Conservation (phyloP, 1,140 invertebrate species). For the Aphaenogaster ashmeadi region DNA sequence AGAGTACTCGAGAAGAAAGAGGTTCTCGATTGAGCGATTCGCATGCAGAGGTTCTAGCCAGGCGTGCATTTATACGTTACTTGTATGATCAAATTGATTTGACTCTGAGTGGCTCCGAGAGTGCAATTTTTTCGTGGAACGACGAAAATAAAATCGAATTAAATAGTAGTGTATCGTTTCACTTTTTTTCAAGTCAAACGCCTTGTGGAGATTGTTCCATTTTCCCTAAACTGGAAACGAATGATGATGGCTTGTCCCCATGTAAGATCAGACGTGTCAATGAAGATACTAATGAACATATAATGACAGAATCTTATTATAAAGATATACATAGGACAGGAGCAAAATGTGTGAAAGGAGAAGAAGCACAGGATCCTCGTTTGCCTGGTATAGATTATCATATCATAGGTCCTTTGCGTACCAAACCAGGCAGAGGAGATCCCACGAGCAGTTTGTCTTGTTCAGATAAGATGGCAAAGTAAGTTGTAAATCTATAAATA, state of each 20-base stretch:
- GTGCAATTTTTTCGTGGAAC: constrained; percentile 84
- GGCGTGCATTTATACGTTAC: constrained; percentile 94
- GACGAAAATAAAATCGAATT: constrained; percentile 85
- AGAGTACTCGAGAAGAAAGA: constrained; percentile 88
- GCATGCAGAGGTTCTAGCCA: constrained; percentile 96
- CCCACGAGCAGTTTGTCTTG: constrained; percentile 96
- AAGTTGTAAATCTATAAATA: constrained; percentile 47
- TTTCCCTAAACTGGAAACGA: constrained; percentile 88
- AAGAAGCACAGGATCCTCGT: constrained; percentile 88
- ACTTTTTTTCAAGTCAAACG: constrained; percentile 95
- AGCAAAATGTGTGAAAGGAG: constrained; percentile 92
- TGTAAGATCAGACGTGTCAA: constrained; percentile 76
- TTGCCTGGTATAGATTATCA: constrained; percentile 90
- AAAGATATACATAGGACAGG: constrained; percentile 94
- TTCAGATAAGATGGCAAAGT: constrained; percentile 95
- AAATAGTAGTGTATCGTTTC: constrained; percentile 90
- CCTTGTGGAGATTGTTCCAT: constrained; percentile 99
- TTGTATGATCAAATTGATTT: constrained; percentile 90
- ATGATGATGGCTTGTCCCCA: constrained; percentile 39
- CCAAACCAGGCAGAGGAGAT: constrained; percentile 97
- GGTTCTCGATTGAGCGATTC: constrained; percentile 95
- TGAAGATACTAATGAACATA: constrained; percentile 72
- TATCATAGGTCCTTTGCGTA: constrained; percentile 91
- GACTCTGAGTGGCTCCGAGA: constrained; percentile 80
- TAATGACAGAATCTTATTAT: constrained; percentile 75